These are phyloP conservation scores for Neotoxoptera formosana DNA, from an alignment of 1,140 invertebrate species.

Conservation along the genomic window DNA sequence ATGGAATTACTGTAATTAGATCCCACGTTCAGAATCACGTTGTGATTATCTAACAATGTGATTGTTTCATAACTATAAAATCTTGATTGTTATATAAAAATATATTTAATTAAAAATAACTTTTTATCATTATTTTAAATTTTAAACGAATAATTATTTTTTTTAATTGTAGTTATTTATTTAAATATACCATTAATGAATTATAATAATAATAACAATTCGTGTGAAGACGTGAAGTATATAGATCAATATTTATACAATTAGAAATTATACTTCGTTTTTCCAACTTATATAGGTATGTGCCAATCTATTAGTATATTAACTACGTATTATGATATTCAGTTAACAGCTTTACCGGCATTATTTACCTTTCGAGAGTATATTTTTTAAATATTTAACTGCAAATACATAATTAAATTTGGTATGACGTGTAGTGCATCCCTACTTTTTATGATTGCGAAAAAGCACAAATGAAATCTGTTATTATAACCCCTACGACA, in stretches of 20 bases:
- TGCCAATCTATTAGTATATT: not conserved
- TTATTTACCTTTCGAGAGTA: not conserved
- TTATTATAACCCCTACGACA: not conserved
- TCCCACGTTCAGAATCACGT: not conserved
- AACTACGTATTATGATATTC: not conserved
- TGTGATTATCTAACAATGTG: not conserved
- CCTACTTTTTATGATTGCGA: conserved; percentile 4
- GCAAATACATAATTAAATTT: not conserved
- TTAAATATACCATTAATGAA: not conserved
- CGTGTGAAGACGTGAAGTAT: too few species aligned
- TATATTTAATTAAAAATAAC: not conserved
- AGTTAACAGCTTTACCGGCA: not conserved
- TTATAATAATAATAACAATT: not conserved
- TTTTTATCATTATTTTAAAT: not conserved
- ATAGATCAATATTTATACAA: not conserved
- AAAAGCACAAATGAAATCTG: conserved; percentile 3
- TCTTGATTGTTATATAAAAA: not conserved
- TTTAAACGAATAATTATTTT: not conserved
- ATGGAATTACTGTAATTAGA: conserved; percentile 22
- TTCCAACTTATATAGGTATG: not conserved
- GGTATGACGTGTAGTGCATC: not conserved
- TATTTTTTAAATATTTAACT: not conserved
- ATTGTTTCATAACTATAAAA: not conserved
- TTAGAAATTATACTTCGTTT: not conserved
- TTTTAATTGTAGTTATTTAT: not conserved